A percentile compares a stretch with the other conserved stretches of the same genome.
Conservation (phyloP, 2,113 vertebrate species). For the Phylloscopus whistleri region DNA sequence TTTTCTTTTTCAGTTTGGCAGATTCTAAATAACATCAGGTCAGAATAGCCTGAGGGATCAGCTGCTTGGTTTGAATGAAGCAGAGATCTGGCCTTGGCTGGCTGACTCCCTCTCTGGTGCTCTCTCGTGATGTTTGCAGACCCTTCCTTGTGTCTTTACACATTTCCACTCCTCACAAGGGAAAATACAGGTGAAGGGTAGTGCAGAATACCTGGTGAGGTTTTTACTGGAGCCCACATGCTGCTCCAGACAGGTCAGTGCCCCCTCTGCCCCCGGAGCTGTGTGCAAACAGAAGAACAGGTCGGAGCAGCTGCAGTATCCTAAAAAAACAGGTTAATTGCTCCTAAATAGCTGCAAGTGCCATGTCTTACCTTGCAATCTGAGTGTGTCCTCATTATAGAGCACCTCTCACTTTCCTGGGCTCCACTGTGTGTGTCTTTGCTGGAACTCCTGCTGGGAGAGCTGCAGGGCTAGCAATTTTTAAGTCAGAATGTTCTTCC, state of each 20-base stretch:
- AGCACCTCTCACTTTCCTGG: not conserved
- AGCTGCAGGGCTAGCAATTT: not conserved
- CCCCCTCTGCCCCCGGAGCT: not conserved
- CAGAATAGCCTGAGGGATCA: not conserved
- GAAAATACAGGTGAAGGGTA: not conserved
- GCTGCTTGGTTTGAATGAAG: not conserved
- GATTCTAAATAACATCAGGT: not conserved
- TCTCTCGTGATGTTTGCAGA: not conserved
- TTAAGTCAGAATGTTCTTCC: not conserved
- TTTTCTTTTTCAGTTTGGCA: not conserved
- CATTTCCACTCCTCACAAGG: not conserved
- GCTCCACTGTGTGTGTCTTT: not conserved
- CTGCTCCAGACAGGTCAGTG: not conserved
- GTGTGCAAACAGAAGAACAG: not conserved
- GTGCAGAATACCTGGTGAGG: not conserved
- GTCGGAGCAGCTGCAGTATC: not conserved
- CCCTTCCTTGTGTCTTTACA: not conserved
- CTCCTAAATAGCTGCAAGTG: not conserved
- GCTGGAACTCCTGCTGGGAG: constrained; percentile 23
- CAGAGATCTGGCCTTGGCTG: not conserved
- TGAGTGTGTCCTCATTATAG: not conserved
- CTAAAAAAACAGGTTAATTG: constrained; percentile 21
- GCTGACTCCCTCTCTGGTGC: not conserved
- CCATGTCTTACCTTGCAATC: not conserved
- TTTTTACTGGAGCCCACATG: not conserved